A percentile compares a stretch with the other conserved stretches of the same genome.
Evolutionary conservation across 2,113 vertebrate genomes (phyloP).

Genomic region (Megalops atlanticus): DNA sequence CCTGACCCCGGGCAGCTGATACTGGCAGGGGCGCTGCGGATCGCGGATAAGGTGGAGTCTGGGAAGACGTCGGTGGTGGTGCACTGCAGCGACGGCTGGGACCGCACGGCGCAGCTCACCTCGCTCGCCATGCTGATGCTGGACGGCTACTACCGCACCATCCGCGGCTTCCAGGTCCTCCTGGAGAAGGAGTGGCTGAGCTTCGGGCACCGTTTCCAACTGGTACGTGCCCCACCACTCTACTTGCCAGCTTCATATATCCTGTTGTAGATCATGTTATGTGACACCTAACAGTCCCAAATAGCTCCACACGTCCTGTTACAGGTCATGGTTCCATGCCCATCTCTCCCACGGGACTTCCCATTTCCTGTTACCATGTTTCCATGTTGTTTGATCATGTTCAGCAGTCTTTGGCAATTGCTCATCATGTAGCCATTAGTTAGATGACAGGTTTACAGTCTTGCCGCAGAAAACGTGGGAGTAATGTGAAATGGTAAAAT

Average conservation of each 20-base stretch:
- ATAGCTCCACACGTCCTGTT: not conserved
- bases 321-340: not conserved
- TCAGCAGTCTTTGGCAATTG: not conserved
- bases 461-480: not conserved
- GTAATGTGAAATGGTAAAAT: not conserved
- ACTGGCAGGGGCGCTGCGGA: conserved; percentile 88
- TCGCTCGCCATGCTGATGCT: conserved; percentile 93
- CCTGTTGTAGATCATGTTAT: not conserved
- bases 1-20: conserved; percentile 74
- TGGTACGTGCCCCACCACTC: conserved; percentile 64
- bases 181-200: conserved; percentile 97
- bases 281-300: not conserved
- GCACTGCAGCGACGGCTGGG: conserved; percentile 96
- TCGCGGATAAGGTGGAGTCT: conserved; percentile 92
- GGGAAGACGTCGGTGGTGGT: conserved; percentile 94
- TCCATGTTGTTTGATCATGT: not conserved
- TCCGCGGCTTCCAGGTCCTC: conserved; percentile 87
- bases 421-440: not conserved
- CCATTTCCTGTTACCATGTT: conserved; percentile 4
- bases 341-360: not conserved
- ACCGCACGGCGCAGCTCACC: conserved; percentile 90
- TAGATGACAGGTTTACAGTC: not conserved
- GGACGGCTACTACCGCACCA: conserved; percentile 87
- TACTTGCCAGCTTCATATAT: not conserved
- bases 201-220: conserved; percentile 92